phyloP scores from a whole-genome alignment of 2,888 invertebrate genomes.

The Papilio gigon region DNA sequence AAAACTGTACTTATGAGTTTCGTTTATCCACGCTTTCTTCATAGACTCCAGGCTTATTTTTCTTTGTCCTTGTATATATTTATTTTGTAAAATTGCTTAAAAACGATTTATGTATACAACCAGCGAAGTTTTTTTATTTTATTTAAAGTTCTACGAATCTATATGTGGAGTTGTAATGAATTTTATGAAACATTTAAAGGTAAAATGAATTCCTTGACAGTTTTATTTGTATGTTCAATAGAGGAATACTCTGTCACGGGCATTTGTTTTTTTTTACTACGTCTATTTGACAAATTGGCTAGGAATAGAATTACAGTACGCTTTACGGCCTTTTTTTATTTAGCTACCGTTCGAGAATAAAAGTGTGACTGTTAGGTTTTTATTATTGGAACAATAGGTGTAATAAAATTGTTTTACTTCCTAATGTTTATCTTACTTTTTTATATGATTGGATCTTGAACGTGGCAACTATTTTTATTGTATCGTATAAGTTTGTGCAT shows the following conservation, averaged over 20 bases:
- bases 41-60: neutral
- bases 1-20: too few relatives aligned
- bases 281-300: slow-evolving; percentile 46
- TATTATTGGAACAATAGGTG: slow-evolving; percentile 47
- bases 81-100: too few relatives aligned
- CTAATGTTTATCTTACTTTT: slow-evolving; percentile 36
- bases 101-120: neutral
- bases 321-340: slow-evolving; percentile 51
- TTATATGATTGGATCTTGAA: slow-evolving; percentile 16
- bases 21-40: neutral
- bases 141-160: neutral
- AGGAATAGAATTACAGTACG: slow-evolving; percentile 58
- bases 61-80: neutral
- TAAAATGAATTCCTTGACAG: slow-evolving; percentile 13
- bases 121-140: neutral
- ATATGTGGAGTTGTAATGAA: neutral
- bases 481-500: neutral
- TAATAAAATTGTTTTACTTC: slow-evolving; percentile 45
- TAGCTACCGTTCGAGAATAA: slow-evolving; percentile 51
- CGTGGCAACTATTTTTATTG: slow-evolving; percentile 18
- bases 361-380: slow-evolving; percentile 47
- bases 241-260: slow-evolving; percentile 14
- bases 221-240: slow-evolving; percentile 26
- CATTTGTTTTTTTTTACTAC: slow-evolving; percentile 25
- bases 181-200: neutral